Conservation (phyloP, 2,888 invertebrate species). For the Hirtodrosophila trivittata region DNA sequence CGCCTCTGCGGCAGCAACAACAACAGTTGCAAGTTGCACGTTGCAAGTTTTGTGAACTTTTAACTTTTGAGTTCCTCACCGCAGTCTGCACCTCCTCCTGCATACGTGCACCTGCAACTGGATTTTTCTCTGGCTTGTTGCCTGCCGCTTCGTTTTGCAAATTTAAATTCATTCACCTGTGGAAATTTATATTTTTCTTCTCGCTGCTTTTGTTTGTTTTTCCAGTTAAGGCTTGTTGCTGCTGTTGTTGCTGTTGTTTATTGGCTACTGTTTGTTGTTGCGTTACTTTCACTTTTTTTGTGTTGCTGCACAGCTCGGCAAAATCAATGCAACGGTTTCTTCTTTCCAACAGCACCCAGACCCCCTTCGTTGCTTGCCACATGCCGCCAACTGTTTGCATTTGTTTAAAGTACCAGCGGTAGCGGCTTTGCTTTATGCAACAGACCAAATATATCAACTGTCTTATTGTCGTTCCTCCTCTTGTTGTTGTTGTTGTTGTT, state of each 20-base stretch:
- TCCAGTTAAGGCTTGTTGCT: slow-evolving; percentile 31
- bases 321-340: slow-evolving; percentile 72
- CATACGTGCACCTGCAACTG: slow-evolving; percentile 36
- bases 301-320: slow-evolving; percentile 39
- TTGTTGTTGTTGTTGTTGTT: slow-evolving; percentile 17
- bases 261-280: slow-evolving; percentile 71
- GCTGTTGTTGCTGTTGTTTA: slow-evolving; percentile 47
- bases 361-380: slow-evolving; percentile 7
- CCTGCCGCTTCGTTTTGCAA: slow-evolving; percentile 40
- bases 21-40: slow-evolving; percentile 19
- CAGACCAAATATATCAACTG: slow-evolving; percentile 73
- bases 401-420: slow-evolving; percentile 54
- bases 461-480: slow-evolving; percentile 46
- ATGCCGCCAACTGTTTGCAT: slow-evolving; percentile 36
- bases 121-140: slow-evolving; percentile 34
- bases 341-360: slow-evolving; percentile 41
- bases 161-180: slow-evolving; percentile 79
- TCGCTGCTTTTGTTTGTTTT: slow-evolving; percentile 37
- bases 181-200: slow-evolving; percentile 59
- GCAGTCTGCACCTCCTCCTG: background rate
- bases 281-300: slow-evolving; percentile 75
- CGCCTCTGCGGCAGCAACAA: slow-evolving; percentile 18
- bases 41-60: slow-evolving; percentile 63
- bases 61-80: slow-evolving; percentile 38
- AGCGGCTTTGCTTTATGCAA: slow-evolving; percentile 67